Percentiles rank a stretch among this genome's conserved stretches.
Conservation (phyloP, 2,797 vertebrate genomes). For the Sebastiscus albofasciatus region DNA sequence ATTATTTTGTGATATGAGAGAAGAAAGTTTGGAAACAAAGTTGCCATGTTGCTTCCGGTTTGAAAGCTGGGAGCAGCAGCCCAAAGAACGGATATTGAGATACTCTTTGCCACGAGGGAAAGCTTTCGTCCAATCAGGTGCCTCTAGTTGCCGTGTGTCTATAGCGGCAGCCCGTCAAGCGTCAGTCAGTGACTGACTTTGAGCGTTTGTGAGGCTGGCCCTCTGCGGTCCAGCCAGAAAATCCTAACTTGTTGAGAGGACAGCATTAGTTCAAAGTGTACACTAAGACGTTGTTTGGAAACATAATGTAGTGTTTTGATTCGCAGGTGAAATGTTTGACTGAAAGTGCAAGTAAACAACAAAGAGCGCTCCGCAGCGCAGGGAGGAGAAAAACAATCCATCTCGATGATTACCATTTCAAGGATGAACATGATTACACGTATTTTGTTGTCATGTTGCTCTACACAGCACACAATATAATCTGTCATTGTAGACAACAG, state of each 20-base stretch:
- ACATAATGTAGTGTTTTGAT: not conserved
- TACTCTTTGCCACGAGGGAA: too few relatives aligned
- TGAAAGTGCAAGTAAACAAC: not conserved
- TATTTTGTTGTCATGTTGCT: slow-evolving; percentile 20
- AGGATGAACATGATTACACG: slow-evolving; percentile 6
- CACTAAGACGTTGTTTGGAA: not conserved
- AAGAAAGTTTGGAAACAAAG: too few relatives aligned
- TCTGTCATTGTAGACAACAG: not conserved
- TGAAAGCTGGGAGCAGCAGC: too few relatives aligned
- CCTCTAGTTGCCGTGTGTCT: too few relatives aligned
- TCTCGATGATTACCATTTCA: slow-evolving; percentile 18
- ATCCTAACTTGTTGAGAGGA: not conserved
- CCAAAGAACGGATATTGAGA: too few relatives aligned
- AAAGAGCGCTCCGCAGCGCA: not conserved
- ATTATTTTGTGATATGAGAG: too few relatives aligned
- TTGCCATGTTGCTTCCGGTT: too few relatives aligned
- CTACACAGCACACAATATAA: not conserved
- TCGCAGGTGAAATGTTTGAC: slow-evolving; percentile 3
- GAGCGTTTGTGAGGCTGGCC: too few relatives aligned
- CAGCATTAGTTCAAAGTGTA: not conserved
- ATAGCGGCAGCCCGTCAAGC: too few relatives aligned
- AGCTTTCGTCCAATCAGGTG: too few relatives aligned
- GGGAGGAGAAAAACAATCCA: not conserved
- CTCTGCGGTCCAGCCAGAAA: too few relatives aligned
- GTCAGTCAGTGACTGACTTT: too few relatives aligned